These are phyloP conservation scores for Zosterops hypoxanthus DNA, from an alignment of 2,113 vertebrate genomes.

Conservation along the genomic window DNA sequence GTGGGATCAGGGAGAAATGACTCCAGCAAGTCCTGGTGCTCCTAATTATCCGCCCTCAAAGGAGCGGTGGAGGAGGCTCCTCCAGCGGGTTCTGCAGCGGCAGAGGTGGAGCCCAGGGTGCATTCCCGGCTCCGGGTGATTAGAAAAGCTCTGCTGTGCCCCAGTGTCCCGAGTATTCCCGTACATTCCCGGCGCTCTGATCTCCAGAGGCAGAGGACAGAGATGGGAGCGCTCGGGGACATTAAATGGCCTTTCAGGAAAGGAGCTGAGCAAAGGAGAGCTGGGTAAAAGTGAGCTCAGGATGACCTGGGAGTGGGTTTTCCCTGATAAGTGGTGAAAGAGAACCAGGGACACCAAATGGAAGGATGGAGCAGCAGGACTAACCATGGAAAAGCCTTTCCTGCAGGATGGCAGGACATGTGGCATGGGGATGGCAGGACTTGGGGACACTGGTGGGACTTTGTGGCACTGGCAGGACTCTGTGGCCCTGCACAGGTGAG, in stretches of 20 bases:
- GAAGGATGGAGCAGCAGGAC: neutral
- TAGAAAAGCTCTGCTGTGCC: neutral
- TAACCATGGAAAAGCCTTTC: neutral
- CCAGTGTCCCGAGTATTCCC: neutral
- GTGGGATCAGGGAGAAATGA: neutral
- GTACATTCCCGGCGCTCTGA: neutral
- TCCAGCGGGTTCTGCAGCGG: neutral
- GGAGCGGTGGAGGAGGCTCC: neutral
- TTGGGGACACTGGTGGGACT: neutral
- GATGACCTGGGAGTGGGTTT: neutral
- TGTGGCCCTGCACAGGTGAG: neutral
- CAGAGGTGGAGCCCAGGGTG: neutral
- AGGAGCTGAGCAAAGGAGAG: neutral
- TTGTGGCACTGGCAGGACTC: neutral
- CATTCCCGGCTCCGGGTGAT: neutral
- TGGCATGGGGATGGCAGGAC: neutral
- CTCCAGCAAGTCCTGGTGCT: neutral
- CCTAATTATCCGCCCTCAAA: neutral
- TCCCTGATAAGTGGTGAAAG: neutral
- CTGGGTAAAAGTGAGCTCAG: neutral
- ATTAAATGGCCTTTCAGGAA: neutral
- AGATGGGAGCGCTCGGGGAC: neutral
- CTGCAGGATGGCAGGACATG: accelerated
- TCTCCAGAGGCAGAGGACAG: neutral
- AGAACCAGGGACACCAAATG: neutral